Evolutionary conservation across 2,113 vertebrate species (phyloP).

Genomic region (Sinocyclocheilus maitianheensis): DNA sequence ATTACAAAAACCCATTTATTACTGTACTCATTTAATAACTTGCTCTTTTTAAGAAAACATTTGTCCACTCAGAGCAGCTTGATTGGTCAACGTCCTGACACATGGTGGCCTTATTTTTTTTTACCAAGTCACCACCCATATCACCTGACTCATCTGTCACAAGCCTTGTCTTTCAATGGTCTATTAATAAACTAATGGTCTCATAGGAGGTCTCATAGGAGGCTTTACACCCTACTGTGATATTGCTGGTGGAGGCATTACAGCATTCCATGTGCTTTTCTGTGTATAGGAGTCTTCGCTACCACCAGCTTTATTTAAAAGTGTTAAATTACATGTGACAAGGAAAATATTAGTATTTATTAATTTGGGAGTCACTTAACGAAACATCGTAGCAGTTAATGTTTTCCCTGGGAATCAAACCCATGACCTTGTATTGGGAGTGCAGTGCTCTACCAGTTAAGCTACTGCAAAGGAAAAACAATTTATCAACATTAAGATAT

Average conservation of each 20-base stretch:
- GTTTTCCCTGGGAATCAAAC: neutral
- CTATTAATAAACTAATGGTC: slow-evolving; percentile 49
- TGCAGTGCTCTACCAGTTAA: neutral
- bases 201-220: slow-evolving; percentile 36
- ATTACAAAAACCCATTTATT: neutral
- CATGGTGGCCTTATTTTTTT: slow-evolving; percentile 3
- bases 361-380: neutral
- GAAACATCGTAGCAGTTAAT: neutral
- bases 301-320: neutral
- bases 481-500: neutral
- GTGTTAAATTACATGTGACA: neutral
- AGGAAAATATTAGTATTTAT: neutral
- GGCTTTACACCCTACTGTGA: slow-evolving; percentile 42
- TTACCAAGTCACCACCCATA: slow-evolving; percentile 47
- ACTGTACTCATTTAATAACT: neutral
- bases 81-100: slow-evolving; percentile 10
- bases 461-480: neutral
- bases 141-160: slow-evolving; percentile 50
- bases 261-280: slow-evolving; percentile 7
- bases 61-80: neutral
- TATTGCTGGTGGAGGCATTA: slow-evolving; percentile 30
- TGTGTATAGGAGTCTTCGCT: neutral
- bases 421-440: neutral
- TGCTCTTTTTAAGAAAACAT: slow-evolving; percentile 1
- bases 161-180: slow-evolving; percentile 52